A percentile compares a stretch with the other conserved stretches of the same genome.
Conservation (phyloP, 2,888 invertebrate species). For the Lithophane semibrunnea region DNA sequence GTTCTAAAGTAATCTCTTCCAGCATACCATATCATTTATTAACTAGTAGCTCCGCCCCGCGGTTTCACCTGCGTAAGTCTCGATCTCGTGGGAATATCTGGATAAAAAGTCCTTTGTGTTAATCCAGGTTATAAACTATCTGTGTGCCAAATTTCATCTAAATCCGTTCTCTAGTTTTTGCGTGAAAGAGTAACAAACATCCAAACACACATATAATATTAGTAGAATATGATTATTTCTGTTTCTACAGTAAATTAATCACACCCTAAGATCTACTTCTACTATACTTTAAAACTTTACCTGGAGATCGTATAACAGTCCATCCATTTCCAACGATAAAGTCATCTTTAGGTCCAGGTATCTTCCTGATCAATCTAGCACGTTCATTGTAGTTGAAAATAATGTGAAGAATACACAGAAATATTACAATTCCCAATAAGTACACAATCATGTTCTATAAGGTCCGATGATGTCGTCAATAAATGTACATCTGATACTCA, state of each 20-base stretch:
- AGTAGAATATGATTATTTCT: too few species aligned
- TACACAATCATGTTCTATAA: conserved; percentile 65
- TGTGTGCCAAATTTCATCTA: too few species aligned
- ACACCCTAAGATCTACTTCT: neutral
- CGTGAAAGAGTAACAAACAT: too few species aligned
- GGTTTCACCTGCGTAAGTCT: too few species aligned
- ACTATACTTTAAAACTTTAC: conserved; percentile 55
- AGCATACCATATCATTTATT: too few species aligned
- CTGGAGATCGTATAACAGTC: conserved; percentile 68
- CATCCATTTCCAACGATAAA: conserved; percentile 75
- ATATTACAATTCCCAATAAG: conserved; percentile 56
- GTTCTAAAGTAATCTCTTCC: too few species aligned
- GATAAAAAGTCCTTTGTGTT: too few species aligned
- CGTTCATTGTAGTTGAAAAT: conserved; percentile 72
- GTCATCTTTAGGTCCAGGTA: conserved; percentile 73
- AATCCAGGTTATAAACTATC: too few species aligned
- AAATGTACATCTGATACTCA: conserved; percentile 33
- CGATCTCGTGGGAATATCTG: too few species aligned
- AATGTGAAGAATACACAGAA: conserved; percentile 70
- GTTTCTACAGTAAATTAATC: neutral
- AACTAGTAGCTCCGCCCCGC: too few species aligned
- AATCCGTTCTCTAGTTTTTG: too few species aligned
- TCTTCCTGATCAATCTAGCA: conserved; percentile 71
- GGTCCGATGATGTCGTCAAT: conserved; percentile 26
- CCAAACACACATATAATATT: too few species aligned